Evolutionary conservation across 30 jellyfish, hydroid and myxozoan genomes (phyloP).

Genomic region (Chironex yamaguchii): DNA sequence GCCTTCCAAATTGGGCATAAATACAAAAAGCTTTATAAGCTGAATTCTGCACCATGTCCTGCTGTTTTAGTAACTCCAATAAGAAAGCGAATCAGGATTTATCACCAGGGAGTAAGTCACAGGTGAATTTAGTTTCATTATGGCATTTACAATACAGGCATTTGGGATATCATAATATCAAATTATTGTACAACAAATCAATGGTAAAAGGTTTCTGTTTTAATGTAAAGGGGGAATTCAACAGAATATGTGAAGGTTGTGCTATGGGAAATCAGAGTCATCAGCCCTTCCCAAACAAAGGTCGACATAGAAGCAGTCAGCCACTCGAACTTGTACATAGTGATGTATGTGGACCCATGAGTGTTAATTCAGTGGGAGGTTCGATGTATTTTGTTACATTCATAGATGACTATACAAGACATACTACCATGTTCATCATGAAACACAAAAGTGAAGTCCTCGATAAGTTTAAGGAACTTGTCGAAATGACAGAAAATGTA

Average conservation of each 20-base stretch:
- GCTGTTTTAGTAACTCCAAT: no score
- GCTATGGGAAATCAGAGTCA: slow-evolving; percentile 51
- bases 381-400: slow-evolving; percentile 61
- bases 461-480: no score
- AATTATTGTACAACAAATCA: not conserved
- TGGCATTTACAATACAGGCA: slow-evolving; percentile 69
- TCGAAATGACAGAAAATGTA: no score
- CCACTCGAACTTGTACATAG: slow-evolving; percentile 41
- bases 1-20: slow-evolving; percentile 25
- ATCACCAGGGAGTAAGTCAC: not conserved
- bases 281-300: slow-evolving; percentile 36
- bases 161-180: slow-evolving; percentile 54
- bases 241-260: slow-evolving; percentile 66
- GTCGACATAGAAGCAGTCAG: not conserved
- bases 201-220: slow-evolving; percentile 45
- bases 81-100: not conserved
- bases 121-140: not conserved
- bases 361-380: slow-evolving; percentile 66
- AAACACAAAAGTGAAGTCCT: slow-evolving; percentile 53
- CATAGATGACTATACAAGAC: slow-evolving; percentile 32
- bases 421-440: slow-evolving; percentile 30
- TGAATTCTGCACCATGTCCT: not conserved
- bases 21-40: slow-evolving; percentile 49
- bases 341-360: slow-evolving; percentile 73
- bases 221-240: not conserved